Evolutionary conservation across 2,888 invertebrate genomes (phyloP).

Genomic region (Tiliacea citrago): DNA sequence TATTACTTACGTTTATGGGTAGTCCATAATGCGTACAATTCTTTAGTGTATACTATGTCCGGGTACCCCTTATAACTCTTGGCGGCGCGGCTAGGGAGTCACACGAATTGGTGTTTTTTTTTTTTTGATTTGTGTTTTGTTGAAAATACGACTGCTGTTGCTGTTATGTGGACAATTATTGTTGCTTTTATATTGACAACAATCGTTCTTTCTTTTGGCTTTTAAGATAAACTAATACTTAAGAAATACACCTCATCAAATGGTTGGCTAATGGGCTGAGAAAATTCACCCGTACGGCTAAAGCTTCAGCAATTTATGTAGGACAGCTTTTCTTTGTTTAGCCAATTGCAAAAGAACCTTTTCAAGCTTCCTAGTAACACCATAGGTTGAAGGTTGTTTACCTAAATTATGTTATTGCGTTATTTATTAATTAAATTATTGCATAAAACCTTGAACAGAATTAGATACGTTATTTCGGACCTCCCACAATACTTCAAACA

Average conservation of each 20-base stretch:
- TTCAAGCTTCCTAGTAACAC: neutral
- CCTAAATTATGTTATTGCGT: constrained; percentile 13
- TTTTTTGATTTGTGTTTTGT: neutral
- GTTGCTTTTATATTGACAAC: neutral
- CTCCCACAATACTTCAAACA: constrained; percentile 33
- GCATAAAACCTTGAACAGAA: constrained; percentile 37
- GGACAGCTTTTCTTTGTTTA: constrained; percentile 1
- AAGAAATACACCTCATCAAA: neutral
- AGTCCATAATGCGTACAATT: too few species aligned
- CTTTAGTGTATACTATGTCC: too few species aligned
- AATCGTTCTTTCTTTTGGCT: neutral
- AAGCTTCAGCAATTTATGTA: too few species aligned
- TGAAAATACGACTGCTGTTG: neutral
- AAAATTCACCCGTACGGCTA: neutral
- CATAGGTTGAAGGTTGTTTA: neutral
- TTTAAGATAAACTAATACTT: neutral
- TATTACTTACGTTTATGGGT: too few species aligned
- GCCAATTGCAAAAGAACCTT: neutral
- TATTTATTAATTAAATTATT: constrained; percentile 47
- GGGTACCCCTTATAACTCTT: too few species aligned
- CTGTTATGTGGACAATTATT: neutral
- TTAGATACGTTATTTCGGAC: constrained; percentile 48
- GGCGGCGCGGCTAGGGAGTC: too few species aligned
- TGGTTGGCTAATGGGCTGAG: neutral
- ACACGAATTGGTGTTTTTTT: neutral